Evolutionary conservation across 2,888 invertebrate genomes (phyloP).

Genomic region (Cancer borealis): DNA sequence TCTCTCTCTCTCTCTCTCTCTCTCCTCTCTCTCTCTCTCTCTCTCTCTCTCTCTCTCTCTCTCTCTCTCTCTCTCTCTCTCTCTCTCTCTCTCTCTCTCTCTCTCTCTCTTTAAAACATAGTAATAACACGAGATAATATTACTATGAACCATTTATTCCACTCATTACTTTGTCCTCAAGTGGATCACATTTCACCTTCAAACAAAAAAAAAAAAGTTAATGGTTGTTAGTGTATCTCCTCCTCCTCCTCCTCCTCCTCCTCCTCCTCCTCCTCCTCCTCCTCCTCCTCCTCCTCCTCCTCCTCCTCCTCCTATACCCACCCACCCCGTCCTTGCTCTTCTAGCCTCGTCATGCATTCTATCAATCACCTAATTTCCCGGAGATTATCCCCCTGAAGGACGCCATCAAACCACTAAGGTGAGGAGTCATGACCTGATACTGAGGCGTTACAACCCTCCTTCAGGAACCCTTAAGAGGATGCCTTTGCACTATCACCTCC

Average conservation of each 20-base stretch:
- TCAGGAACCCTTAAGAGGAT: not conserved
- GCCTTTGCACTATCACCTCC: not conserved
- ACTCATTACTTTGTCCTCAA: too few relatives aligned
- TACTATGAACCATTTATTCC: too few relatives aligned
- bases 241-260: too few relatives aligned
- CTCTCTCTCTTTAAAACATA: not conserved
- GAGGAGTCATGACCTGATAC: not conserved
- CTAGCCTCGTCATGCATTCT: not conserved
- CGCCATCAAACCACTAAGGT: not conserved
- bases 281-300: not conserved
- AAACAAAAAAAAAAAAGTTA: too few relatives aligned
- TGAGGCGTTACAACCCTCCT: not conserved
- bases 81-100: slow-evolving; percentile 14
- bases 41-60: slow-evolving; percentile 38
- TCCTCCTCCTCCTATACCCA: not conserved
- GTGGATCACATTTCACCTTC: too few relatives aligned
- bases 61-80: slow-evolving; percentile 40
- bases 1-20: slow-evolving; percentile 30
- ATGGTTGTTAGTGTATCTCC: too few relatives aligned
- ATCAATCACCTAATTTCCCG: not conserved
- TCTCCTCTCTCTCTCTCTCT: slow-evolving; percentile 40
- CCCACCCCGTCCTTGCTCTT: not conserved
- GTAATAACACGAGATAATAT: not conserved
- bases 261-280: too few relatives aligned
- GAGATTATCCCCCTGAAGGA: not conserved